Evolutionary conservation across 2,888 invertebrate genomes (phyloP).

Genomic region (Machimus atricapillus): DNA sequence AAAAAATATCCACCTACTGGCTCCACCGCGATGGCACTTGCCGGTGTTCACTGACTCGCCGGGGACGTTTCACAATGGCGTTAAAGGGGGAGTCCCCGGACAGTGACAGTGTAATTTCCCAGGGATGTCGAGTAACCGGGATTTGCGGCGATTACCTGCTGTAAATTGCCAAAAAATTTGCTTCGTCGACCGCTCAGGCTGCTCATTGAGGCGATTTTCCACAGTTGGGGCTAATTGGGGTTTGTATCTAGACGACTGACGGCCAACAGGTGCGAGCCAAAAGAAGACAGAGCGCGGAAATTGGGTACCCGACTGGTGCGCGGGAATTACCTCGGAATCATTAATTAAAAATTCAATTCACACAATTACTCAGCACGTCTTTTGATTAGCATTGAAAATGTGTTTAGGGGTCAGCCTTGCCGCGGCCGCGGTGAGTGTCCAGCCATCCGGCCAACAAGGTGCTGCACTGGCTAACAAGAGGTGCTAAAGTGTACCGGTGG

Average conservation of each 20-base stretch:
- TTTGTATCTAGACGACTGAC: background rate
- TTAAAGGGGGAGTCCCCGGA: background rate
- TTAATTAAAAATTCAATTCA: constrained; percentile 42
- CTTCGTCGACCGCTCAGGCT: background rate
- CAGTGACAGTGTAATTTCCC: background rate
- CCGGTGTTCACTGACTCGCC: too few species aligned
- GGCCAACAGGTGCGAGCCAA: constrained; percentile 10
- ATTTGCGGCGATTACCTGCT: constrained; percentile 27
- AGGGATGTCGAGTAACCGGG: background rate
- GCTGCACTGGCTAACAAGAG: constrained; percentile 18
- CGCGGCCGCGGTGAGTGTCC: background rate
- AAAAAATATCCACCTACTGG: background rate
- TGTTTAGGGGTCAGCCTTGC: constrained; percentile 43
- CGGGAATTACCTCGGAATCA: constrained; percentile 5
- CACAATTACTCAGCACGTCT: constrained; percentile 42
- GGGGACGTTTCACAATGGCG: background rate
- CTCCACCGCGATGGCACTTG: background rate
- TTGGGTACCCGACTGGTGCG: background rate
- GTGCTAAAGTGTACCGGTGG: constrained; percentile 32
- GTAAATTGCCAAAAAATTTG: constrained; percentile 28
- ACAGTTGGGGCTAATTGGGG: constrained; percentile 20
- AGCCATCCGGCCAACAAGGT: background rate
- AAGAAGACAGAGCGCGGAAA: background rate
- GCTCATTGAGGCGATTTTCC: constrained; percentile 19
- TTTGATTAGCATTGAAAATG: constrained; percentile 45